These are phyloP conservation scores for Procavia capensis DNA, from an alignment of 2,113 vertebrate species.

Conservation along the genomic window DNA sequence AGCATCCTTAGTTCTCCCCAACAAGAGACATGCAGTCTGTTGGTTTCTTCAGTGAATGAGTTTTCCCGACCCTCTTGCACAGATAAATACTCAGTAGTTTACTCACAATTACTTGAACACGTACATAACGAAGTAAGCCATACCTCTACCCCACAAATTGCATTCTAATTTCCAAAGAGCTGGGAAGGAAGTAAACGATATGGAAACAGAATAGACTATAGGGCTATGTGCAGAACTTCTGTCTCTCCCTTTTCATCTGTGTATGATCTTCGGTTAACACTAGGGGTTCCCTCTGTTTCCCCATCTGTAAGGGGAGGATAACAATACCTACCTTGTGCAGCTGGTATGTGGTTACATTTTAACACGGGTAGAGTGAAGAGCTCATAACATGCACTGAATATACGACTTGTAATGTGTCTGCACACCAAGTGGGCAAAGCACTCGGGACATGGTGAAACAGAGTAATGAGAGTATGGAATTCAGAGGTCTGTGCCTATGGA, in stretches of 20 bases:
- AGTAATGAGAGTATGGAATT: constrained; percentile 19
- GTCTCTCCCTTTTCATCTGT: not conserved
- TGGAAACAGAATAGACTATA: not conserved
- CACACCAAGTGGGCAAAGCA: not conserved
- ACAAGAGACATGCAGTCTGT: not conserved
- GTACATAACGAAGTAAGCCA: not conserved
- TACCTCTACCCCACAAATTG: not conserved
- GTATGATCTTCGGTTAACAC: not conserved
- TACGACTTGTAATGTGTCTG: not conserved
- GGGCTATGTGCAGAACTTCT: not conserved
- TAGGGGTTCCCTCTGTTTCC: not conserved
- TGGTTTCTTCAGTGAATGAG: not conserved
- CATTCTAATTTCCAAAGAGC: not conserved
- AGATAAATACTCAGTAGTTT: not conserved
- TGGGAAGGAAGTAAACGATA: not conserved
- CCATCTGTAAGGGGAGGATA: not conserved
- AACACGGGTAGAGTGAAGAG: not conserved
- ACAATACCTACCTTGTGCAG: not conserved
- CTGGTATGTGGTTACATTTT: not conserved
- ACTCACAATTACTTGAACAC: not conserved
- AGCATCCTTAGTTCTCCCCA: not conserved
- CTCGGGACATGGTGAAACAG: not conserved
- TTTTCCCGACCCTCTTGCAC: not conserved
- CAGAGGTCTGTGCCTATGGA: not conserved
- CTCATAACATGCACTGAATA: not conserved